A percentile compares a stretch with the other conserved stretches of the same genome.
Evolutionary conservation across 2,888 invertebrate genomes (phyloP).

Genomic region (Tenthredo amoena): DNA sequence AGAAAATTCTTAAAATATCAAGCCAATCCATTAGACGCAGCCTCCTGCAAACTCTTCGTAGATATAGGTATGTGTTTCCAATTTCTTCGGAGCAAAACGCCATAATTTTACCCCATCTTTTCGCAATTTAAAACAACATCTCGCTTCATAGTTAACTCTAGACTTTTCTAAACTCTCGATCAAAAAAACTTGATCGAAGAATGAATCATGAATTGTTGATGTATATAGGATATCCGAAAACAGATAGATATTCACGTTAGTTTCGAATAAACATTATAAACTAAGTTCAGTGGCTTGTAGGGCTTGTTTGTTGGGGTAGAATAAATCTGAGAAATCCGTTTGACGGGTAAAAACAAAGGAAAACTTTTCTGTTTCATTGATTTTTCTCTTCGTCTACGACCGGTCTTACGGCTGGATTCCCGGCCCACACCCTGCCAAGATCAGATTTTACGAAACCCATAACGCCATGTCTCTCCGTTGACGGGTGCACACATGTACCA

Average conservation of each 20-base stretch:
- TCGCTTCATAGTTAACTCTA: neutral
- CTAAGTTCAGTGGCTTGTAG: neutral
- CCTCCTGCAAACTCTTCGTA: neutral
- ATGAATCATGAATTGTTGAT: neutral
- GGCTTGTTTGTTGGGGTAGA: constrained; percentile 13
- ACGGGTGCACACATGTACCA: neutral
- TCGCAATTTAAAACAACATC: neutral
- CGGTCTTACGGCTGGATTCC: constrained; percentile 6
- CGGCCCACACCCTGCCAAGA: neutral
- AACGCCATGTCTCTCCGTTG: constrained; percentile 14
- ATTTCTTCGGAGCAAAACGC: neutral
- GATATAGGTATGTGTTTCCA: neutral
- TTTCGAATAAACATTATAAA: neutral
- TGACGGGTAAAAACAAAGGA: constrained; percentile 16
- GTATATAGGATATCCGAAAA: neutral
- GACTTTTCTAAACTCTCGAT: neutral
- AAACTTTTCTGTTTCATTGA: constrained; percentile 32
- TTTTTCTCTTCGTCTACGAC: neutral
- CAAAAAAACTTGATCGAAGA: neutral
- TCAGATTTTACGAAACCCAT: constrained; percentile 18
- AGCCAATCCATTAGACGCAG: constrained; percentile 45
- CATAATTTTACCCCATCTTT: neutral
- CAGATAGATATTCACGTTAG: neutral
- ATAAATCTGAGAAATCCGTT: constrained; percentile 8
- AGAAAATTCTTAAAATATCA: constrained; percentile 37